Evolutionary conservation across 2,888 invertebrate genomes (phyloP), one percentile per base, ranked within the genome.

Genomic region (Lithodes maja): DNA sequence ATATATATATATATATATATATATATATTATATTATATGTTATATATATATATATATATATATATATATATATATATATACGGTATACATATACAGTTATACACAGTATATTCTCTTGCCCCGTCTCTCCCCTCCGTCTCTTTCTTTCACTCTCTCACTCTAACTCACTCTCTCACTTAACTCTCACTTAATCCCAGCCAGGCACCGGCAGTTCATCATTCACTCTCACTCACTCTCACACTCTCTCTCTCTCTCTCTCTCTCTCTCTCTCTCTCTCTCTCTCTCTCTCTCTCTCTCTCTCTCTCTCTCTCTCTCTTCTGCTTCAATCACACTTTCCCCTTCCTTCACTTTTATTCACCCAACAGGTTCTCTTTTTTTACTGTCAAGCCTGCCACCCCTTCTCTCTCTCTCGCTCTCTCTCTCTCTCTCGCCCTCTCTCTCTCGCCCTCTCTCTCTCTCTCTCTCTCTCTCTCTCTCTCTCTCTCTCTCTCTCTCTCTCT

Each of bases 161-260:
- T 7, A 61, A 61, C 5, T 61, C 61, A 61, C 61, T 61, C 12
- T 61, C 61, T 7, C 61, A 7, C 55, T 55, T 55, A 55, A 9
- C 9, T 9, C 9, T 9, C 55, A 3, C 12, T 5, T 61, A 61
- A 5, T 61, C 61, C 61, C 7, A 33, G 33, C 33, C 33, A 33
- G 33, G 33, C 33, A 33, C 33, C 33, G 0, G 33, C 33, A 33
- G 33, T 33, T 33, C 33, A 33, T 33, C 33, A 33, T 33, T 33
- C 33, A 61, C 61, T 12, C 61, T 61, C 61, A 61, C 61, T 61
- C 61, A 61, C 61, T 7, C 55, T 55, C 5, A 5, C 55, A 55
- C 55, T 55, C 55, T 3, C 55, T 55, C 82, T 69, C 82, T 50
- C 69, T 69, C 82, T 50, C 82, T 69, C 82, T 52, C 69, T 71